Evolutionary conservation across 2,888 invertebrate genomes (phyloP).

Genomic region (Temnothorax rugatulus): DNA sequence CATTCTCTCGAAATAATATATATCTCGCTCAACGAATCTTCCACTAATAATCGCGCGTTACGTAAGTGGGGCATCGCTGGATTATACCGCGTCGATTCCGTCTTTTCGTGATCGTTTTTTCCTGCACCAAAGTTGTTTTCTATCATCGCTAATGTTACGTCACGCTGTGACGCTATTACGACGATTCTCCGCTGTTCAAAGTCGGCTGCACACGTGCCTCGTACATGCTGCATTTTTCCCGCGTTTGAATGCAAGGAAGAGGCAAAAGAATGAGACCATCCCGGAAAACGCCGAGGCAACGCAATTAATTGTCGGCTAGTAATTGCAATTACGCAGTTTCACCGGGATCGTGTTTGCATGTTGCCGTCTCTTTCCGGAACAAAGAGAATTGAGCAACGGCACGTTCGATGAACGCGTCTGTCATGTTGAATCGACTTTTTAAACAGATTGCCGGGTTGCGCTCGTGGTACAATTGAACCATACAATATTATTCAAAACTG

Average conservation of each 20-base stretch:
- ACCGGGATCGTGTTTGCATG: conserved; percentile 34
- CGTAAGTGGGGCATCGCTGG: background rate
- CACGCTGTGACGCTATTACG: conserved; percentile 31
- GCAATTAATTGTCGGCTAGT: conserved; percentile 42
- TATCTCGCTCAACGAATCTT: conserved; percentile 12
- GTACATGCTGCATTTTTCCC: conserved; percentile 7
- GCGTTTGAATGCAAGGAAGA: conserved; percentile 31
- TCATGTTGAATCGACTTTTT: conserved; percentile 19
- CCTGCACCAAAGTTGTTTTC: conserved; percentile 21
- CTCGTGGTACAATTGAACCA: background rate
- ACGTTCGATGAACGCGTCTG: background rate
- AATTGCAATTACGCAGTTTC: conserved; percentile 42
- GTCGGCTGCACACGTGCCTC: background rate
- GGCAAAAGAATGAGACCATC: conserved; percentile 18
- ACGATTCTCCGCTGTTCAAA: conserved; percentile 40
- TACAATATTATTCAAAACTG: background rate
- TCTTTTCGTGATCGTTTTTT: conserved; percentile 9
- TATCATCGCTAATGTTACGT: conserved; percentile 36
- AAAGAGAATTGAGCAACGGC: conserved; percentile 24
- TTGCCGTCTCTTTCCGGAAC: background rate
- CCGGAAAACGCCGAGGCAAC: conserved; percentile 36
- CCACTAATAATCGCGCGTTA: background rate
- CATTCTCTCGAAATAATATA: background rate
- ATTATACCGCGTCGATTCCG: background rate
- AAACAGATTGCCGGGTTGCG: background rate